phyloP scores from a whole-genome alignment of 2,113 vertebrate genomes.

The Lutjanus erythropterus region DNA sequence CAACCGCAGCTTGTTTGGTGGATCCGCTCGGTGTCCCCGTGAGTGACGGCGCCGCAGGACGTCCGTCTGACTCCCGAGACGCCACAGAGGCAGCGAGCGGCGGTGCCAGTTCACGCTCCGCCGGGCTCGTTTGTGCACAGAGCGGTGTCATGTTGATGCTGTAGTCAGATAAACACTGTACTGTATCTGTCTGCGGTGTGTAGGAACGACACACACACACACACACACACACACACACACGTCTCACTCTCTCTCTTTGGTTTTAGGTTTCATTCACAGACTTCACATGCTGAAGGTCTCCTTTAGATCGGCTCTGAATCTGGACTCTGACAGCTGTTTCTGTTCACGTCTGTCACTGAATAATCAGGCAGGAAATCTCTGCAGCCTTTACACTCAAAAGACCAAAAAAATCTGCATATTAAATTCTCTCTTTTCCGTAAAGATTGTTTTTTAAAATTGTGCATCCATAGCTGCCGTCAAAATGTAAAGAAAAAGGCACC shows the following conservation, averaged over 20 bases:
- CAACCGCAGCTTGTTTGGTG: slow-evolving; percentile 44
- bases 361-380: not conserved
- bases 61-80: slow-evolving; percentile 6
- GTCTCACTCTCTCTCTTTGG: slow-evolving; percentile 18
- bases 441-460: too few species aligned
- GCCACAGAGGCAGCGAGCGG: not conserved
- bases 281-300: slow-evolving; percentile 12
- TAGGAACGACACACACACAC: slow-evolving; percentile 17
- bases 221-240: slow-evolving; percentile 11
- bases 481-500: too few species aligned
- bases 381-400: not conserved
- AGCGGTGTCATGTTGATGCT: slow-evolving; percentile 38
- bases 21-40: slow-evolving; percentile 16
- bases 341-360: not conserved
- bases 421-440: too few species aligned
- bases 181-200: not conserved
- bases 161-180: not conserved
- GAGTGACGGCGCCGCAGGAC: slow-evolving; percentile 9
- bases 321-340: not conserved
- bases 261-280: slow-evolving; percentile 35
- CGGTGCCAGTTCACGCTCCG: not conserved
- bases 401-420: too few species aligned
- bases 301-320: not conserved
- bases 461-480: too few species aligned
- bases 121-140: not conserved